Percentiles rank a stretch among this genome's conserved stretches.
These are phyloP conservation scores for Tipula confusa DNA, from an alignment of 2,888 invertebrate species.

Conservation along the genomic window DNA sequence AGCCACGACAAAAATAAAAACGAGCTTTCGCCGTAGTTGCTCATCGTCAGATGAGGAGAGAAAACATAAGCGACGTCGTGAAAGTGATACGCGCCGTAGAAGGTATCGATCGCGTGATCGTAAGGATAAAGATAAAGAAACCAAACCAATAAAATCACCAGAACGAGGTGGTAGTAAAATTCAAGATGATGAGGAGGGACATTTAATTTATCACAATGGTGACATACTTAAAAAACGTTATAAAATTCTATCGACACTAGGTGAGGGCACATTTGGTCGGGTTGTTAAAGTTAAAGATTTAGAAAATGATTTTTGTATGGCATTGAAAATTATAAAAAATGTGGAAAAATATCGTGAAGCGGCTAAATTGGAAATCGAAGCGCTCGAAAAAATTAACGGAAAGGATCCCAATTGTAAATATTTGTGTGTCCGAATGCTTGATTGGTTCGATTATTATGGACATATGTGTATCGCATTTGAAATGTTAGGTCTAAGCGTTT, in stretches of 20 bases:
- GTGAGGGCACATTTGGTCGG: conserved; percentile 99
- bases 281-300: conserved; percentile 98
- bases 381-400: conserved; percentile 90
- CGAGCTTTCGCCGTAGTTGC: not conserved
- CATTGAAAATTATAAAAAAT: conserved; percentile 98
- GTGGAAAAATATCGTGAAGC: conserved; percentile 99
- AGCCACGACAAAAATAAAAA: not conserved
- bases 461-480: conserved; percentile 98
- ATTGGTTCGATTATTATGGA: conserved; percentile 97
- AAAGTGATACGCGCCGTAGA: conserved; percentile 14
- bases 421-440: conserved; percentile 93
- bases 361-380: conserved; percentile 98
- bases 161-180: conserved; percentile 56
- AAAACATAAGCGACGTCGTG: conserved; percentile 7
- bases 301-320: conserved; percentile 88
- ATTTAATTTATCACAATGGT: conserved; percentile 98
- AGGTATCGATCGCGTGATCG: not conserved
- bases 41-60: not conserved
- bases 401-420: conserved; percentile 92
- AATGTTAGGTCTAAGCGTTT: conserved; percentile 95
- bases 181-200: conserved; percentile 99
- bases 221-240: conserved; percentile 99
- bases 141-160: not conserved
- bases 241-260: conserved; percentile 96
- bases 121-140: not conserved